phyloP scores from a whole-genome alignment of 1,140 invertebrate species.

The Idris sp. region DNA sequence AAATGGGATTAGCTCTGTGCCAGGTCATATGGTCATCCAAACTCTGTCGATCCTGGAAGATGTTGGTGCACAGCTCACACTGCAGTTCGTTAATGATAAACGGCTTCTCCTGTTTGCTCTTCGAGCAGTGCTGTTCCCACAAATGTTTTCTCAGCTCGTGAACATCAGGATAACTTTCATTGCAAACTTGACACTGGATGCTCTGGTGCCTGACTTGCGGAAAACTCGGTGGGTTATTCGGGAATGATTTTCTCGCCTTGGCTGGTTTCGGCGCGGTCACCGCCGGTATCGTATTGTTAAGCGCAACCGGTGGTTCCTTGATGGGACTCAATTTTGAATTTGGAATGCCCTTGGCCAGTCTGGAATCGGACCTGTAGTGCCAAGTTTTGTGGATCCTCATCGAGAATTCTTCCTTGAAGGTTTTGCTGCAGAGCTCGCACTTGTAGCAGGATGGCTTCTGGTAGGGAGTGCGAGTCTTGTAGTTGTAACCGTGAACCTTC shows the following conservation, averaged over 20 bases:
- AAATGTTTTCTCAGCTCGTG: slow-evolving; percentile 70
- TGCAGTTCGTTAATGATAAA: slow-evolving; percentile 76
- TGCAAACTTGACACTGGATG: slow-evolving; percentile 75
- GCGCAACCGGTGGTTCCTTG: background rate
- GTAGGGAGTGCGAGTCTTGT: slow-evolving; percentile 11
- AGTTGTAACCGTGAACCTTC: slow-evolving; percentile 63
- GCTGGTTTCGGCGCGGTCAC: slow-evolving; percentile 61
- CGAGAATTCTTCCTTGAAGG: slow-evolving; percentile 76
- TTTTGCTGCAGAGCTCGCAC: slow-evolving; percentile 81
- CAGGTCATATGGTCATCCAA: slow-evolving; percentile 80
- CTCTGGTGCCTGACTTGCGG: slow-evolving; percentile 27
- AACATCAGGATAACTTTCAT: slow-evolving; percentile 70
- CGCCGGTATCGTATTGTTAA: too few relatives aligned
- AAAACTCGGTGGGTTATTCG: slow-evolving; percentile 44
- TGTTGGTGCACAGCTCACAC: slow-evolving; percentile 80
- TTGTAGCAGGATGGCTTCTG: slow-evolving; percentile 64
- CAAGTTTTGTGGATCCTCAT: slow-evolving; percentile 82
- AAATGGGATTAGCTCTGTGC: slow-evolving; percentile 73
- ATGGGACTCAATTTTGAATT: slow-evolving; percentile 31
- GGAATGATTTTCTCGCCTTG: slow-evolving; percentile 72
- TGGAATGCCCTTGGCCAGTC: slow-evolving; percentile 27
- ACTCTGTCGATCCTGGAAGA: slow-evolving; percentile 79
- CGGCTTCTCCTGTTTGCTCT: slow-evolving; percentile 69
- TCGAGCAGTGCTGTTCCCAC: slow-evolving; percentile 75
- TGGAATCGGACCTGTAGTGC: slow-evolving; percentile 77